A percentile compares a stretch with the other conserved stretches of the same genome.
Evolutionary conservation across 2,797 vertebrate species (phyloP).

Genomic region (Babyrousa celebensis): DNA sequence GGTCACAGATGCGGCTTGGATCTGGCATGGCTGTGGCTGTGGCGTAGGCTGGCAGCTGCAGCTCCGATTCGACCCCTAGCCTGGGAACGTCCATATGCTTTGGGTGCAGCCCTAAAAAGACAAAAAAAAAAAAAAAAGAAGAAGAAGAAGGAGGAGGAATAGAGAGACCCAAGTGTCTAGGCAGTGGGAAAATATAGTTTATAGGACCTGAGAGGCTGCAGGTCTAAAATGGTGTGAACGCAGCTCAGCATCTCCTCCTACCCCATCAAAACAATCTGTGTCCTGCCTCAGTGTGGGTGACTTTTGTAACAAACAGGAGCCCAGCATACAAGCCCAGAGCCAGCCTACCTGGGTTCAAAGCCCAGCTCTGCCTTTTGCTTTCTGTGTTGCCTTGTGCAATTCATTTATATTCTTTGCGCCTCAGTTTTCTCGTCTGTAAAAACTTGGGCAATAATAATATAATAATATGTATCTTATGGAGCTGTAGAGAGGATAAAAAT

Average conservation of each 20-base stretch:
- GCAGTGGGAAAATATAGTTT: neutral
- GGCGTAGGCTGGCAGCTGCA: too few species aligned
- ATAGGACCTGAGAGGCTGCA: neutral
- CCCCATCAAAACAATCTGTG: neutral
- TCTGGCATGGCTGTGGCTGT: too few species aligned
- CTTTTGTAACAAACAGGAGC: neutral
- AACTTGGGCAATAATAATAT: neutral
- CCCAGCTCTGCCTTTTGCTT: neutral
- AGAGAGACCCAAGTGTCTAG: too few species aligned
- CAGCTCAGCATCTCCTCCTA: neutral
- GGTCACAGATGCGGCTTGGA: too few species aligned
- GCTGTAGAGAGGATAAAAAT: neutral
- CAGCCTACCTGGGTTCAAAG: neutral
- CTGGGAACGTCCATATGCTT: too few species aligned
- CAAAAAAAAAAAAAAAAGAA: too few species aligned
- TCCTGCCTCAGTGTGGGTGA: neutral
- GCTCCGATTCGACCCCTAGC: too few species aligned
- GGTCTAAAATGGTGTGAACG: neutral
- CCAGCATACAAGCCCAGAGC: neutral
- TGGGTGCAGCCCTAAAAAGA: too few species aligned
- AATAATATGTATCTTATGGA: neutral
- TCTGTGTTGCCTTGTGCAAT: neutral
- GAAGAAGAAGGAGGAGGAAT: too few species aligned
- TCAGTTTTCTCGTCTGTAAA: neutral
- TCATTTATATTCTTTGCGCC: neutral